A percentile compares a stretch with the other conserved stretches of the same genome.
These are phyloP conservation scores for Brachionus plicatilis DNA, from an alignment of 1,140 invertebrate species.

Conservation along the genomic window DNA sequence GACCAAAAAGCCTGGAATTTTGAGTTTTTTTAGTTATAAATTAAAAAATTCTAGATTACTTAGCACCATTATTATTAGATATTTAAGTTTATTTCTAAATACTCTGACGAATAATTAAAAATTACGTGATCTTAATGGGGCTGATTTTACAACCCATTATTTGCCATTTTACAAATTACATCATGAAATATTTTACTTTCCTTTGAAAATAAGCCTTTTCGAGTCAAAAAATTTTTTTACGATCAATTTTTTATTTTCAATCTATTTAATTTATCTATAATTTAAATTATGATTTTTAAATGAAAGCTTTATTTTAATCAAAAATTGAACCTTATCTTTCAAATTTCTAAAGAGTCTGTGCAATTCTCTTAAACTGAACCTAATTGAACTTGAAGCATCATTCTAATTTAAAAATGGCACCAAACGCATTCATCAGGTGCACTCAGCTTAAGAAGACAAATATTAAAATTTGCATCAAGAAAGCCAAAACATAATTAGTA, in stretches of 20 bases:
- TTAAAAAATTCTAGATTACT: too few species aligned
- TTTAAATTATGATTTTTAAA: not conserved
- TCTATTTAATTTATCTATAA: too few species aligned
- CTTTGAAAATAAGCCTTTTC: not conserved
- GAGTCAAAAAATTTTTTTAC: not conserved
- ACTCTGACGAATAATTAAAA: too few species aligned
- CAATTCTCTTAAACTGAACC: not conserved
- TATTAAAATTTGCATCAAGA: not conserved
- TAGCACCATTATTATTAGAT: too few species aligned
- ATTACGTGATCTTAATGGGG: too few species aligned
- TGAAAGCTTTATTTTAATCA: not conserved
- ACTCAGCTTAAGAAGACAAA: not conserved
- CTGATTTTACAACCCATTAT: not conserved
- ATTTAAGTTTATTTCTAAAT: too few species aligned
- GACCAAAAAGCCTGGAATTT: too few species aligned
- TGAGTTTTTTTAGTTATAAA: too few species aligned
- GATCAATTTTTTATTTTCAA: not conserved
- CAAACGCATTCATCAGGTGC: not conserved
- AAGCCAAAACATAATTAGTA: not conserved
- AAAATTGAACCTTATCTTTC: not conserved
- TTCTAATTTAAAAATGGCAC: not conserved
- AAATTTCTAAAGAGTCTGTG: not conserved
- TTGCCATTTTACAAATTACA: too few species aligned
- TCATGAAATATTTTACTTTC: too few species aligned
- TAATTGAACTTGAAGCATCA: not conserved